Conservation (phyloP, 2,113 vertebrate genomes). For the Trachemys scripta region DNA sequence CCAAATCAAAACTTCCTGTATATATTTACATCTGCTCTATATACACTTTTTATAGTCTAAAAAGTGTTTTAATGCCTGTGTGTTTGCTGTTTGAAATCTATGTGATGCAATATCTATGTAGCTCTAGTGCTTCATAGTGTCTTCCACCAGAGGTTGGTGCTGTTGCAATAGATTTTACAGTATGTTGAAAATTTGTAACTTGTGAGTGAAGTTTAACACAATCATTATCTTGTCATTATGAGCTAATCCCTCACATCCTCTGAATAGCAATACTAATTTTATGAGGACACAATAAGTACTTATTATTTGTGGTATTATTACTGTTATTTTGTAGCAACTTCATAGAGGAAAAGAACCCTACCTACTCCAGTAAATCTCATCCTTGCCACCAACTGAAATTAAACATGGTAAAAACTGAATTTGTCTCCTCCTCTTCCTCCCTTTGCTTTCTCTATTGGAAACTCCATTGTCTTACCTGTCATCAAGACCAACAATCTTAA, state of each 20-base stretch:
- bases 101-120: not conserved
- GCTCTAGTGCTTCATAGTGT: not conserved
- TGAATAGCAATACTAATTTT: constrained; percentile 53
- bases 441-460: not conserved
- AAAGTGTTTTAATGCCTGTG: not conserved
- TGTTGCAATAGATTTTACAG: constrained; percentile 35
- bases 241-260: constrained; percentile 60
- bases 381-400: not conserved
- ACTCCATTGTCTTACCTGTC: not conserved
- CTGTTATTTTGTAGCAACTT: not conserved
- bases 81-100: not conserved
- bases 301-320: not conserved
- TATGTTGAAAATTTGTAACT: constrained; percentile 49
- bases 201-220: constrained; percentile 34
- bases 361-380: not conserved
- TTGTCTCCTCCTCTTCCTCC: not conserved
- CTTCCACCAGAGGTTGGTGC: not conserved
- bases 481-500: not conserved
- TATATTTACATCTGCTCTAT: constrained; percentile 43
- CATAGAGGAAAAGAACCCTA: not conserved
- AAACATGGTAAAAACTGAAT: not conserved
- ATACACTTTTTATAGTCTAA: constrained; percentile 37
- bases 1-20: constrained; percentile 45
- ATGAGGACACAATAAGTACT: constrained; percentile 40
- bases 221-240: constrained; percentile 43